Evolutionary conservation across 2,797 vertebrate genomes (phyloP).

Genomic region (Kryptolebias ocellatus): DNA sequence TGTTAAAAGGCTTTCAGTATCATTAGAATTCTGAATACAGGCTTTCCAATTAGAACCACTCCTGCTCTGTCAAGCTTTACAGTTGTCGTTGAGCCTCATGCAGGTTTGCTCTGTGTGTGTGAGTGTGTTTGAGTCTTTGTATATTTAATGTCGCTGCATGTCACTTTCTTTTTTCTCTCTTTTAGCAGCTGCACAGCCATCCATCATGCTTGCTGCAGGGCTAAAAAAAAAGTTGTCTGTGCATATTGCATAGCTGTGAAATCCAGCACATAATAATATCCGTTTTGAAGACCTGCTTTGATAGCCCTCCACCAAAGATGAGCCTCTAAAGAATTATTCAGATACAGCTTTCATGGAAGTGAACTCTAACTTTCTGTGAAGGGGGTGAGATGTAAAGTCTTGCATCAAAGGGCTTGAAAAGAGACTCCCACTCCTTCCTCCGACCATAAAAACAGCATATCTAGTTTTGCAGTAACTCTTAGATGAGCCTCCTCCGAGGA

Average conservation of each 20-base stretch:
- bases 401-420: conserved; percentile 66
- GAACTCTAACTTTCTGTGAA: conserved; percentile 62
- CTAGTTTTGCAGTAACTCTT: conserved; percentile 54
- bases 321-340: conserved; percentile 57
- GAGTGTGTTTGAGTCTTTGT: conserved; percentile 26
- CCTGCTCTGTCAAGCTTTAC: conserved; percentile 40
- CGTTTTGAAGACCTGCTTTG: conserved; percentile 67
- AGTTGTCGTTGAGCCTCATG: conserved; percentile 41
- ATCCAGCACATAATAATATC: conserved; percentile 59
- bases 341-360: conserved; percentile 44
- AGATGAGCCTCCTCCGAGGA: conserved; percentile 54
- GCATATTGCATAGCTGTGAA: conserved; percentile 32
- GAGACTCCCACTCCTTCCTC: conserved; percentile 25
- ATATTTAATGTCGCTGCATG: conserved; percentile 33
- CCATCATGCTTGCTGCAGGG: conserved; percentile 8
- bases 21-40: conserved; percentile 65
- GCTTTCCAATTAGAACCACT: conserved; percentile 66
- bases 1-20: conserved; percentile 61
- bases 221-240: conserved; percentile 10
- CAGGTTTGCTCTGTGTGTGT: conserved; percentile 41
- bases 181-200: conserved; percentile 15
- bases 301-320: conserved; percentile 58
- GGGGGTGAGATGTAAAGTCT: conserved; percentile 55
- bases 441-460: conserved; percentile 21
- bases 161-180: conserved; percentile 33